Conservation (phyloP, 2,797 vertebrate species). For the Cuculus canorus region DNA sequence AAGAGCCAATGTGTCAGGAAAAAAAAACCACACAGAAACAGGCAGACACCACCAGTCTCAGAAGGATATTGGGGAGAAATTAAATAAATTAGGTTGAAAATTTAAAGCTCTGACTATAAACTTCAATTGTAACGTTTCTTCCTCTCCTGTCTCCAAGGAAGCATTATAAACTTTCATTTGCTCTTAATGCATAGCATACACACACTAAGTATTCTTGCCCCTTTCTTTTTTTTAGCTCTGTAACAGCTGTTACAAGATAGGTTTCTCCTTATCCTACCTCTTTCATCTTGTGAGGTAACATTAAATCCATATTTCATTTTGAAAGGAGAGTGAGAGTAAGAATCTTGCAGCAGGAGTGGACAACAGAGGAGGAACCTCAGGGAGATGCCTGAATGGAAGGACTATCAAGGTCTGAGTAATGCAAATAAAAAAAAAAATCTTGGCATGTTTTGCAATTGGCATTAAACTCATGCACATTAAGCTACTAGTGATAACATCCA, state of each 20-base stretch:
- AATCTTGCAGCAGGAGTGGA: background rate
- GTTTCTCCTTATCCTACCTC: background rate
- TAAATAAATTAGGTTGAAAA: background rate
- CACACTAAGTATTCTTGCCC: background rate
- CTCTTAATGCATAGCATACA: background rate
- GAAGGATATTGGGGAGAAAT: background rate
- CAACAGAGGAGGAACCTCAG: background rate
- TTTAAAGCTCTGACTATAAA: background rate
- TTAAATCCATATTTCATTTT: background rate
- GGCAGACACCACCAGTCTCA: background rate
- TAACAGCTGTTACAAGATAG: background rate
- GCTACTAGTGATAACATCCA: background rate
- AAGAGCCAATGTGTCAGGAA: background rate
- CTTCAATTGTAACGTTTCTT: background rate
- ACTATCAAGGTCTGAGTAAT: background rate
- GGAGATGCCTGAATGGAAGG: background rate
- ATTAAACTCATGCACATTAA: background rate
- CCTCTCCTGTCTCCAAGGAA: background rate
- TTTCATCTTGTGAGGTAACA: background rate
- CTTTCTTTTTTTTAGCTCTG: background rate
- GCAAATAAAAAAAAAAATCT: background rate
- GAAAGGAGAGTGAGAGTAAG: background rate
- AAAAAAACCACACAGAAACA: background rate
- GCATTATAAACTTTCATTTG: background rate
- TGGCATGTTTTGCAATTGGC: background rate